Conservation (phyloP, 2,888 invertebrate genomes). For the Gymnosoma rotundatum region DNA sequence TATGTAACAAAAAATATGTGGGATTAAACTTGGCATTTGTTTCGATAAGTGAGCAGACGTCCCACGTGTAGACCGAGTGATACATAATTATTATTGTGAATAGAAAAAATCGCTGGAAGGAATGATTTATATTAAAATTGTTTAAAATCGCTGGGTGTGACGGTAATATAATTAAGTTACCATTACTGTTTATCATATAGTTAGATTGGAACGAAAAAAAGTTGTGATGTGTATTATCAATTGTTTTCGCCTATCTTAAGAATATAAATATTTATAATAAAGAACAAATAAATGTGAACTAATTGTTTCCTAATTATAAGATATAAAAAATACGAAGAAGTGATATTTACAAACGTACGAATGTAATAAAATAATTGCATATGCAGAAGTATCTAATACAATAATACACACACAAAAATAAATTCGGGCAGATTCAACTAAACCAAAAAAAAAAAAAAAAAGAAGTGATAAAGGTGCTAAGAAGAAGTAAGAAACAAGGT, state of each 20-base stretch:
- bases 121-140: too few species aligned
- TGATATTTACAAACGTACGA: slow-evolving; percentile 35
- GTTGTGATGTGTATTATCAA: slow-evolving; percentile 66
- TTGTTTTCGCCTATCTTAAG: slow-evolving; percentile 69
- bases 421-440: slow-evolving; percentile 22
- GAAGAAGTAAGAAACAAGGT: slow-evolving; percentile 64
- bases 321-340: slow-evolving; percentile 8
- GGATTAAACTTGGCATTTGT: too few species aligned
- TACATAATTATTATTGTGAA: too few species aligned
- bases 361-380: slow-evolving; percentile 28
- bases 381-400: slow-evolving; percentile 16
- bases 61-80: too few species aligned
- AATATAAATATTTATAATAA: slow-evolving; percentile 20
- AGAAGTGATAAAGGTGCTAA: slow-evolving; percentile 27
- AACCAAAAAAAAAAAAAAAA: slow-evolving; percentile 3
- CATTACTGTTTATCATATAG: slow-evolving; percentile 1
- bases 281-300: neutral
- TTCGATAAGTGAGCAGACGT: too few species aligned
- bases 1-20: too few species aligned
- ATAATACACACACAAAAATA: slow-evolving; percentile 34
- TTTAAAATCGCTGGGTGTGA: neutral
- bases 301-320: slow-evolving; percentile 17
- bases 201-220: slow-evolving; percentile 69
- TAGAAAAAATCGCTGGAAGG: neutral
- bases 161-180: neutral